Evolutionary conservation across 1,140 invertebrate genomes (phyloP).

Genomic region (Planococcus citri): DNA sequence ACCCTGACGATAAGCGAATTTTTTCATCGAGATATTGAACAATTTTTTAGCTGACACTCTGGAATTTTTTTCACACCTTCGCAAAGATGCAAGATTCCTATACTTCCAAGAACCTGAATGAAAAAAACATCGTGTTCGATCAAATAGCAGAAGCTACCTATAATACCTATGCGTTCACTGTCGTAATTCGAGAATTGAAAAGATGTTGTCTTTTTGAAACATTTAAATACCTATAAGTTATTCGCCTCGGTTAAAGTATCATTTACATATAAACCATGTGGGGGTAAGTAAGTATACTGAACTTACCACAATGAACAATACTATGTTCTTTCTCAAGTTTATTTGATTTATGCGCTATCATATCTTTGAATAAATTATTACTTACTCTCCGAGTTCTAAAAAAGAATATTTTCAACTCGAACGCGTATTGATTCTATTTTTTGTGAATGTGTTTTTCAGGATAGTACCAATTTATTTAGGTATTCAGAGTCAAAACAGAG

Average conservation of each 20-base stretch:
- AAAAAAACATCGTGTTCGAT: no score
- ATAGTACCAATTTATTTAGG: no score
- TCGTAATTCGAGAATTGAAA: neutral
- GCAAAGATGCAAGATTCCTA: no score
- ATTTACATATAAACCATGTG: neutral
- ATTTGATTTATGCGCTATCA: neutral
- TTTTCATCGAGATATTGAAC: no score
- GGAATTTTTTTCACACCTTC: no score
- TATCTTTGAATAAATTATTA: neutral
- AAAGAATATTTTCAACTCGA: neutral
- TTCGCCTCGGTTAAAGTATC: neutral
- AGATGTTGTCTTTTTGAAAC: neutral
- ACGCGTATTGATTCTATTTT: neutral
- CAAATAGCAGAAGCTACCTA: no score
- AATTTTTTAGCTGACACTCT: no score
- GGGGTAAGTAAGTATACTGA: no score
- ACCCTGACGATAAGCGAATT: no score
- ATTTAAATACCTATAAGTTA: neutral
- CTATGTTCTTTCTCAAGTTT: neutral
- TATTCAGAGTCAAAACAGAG: no score
- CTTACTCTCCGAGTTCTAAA: neutral
- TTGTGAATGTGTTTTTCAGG: neutral
- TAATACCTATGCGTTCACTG: no score
- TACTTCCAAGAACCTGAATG: no score
- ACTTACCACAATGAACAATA: constrained; percentile 2